Evolutionary conservation across 1,140 invertebrate species (phyloP), one percentile per base, ranked within the genome.

Genomic region (Drosophila chauvacae): DNA sequence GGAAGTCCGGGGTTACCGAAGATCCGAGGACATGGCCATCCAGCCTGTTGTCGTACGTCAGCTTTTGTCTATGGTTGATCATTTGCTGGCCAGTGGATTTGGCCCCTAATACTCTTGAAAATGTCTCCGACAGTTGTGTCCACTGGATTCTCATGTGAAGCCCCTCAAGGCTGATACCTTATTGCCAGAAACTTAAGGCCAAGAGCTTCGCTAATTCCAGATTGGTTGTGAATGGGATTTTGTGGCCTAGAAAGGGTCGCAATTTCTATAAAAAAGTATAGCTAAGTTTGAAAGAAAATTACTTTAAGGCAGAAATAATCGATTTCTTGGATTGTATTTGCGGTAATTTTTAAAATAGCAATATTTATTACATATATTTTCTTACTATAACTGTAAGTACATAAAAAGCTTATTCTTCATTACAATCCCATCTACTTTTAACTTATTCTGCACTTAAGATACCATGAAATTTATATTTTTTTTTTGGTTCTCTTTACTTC

Each of bases 11-110:
- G 50, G 56, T 14, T 26, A 44, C 39, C 39, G 23, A 47, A 59
- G 41, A 39, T 33, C n/a, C 47, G 33, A 69, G 66, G 62, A 77
- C 75, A 55, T 56, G 53, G 53, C 42, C 42, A 70, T 45, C 30
- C 60, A 18, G 55, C 44, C 56, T 35, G 63, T 68, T 55, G 74
- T 48, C 50, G 71, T 76, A 64, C 56, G 74, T 69, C 73, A 77
- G 74, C 73, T 77, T 77, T 77, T 77, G 56, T 77, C 50, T 50
- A 69, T 51, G 45, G 71, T 76, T 75, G 73, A 68, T 69, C 63
- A 77, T 77, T 77, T 76, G 61, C 61, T 66, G 51, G 68, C 55
- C 73, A 76, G 72, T 76, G 73, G 53, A 58, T 76, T 76, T 66
- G 14, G 53, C 33, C 20, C 20, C 28, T 76, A 76, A 76, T 76